Evolutionary conservation across 2,113 vertebrate species (phyloP).

Genomic region (Leucoraja erinaceus): DNA sequence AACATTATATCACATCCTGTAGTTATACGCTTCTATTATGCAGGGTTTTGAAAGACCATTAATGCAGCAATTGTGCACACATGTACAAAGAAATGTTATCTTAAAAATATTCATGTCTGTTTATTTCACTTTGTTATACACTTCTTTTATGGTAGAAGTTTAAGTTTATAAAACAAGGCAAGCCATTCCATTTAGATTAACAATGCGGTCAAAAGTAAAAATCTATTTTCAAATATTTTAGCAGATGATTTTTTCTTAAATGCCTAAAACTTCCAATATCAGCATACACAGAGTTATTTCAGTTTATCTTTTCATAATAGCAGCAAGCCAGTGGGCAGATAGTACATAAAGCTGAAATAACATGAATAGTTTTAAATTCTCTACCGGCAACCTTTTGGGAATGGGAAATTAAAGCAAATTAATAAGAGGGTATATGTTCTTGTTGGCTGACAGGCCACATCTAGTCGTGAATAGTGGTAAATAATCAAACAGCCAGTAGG

Average conservation of each 20-base stretch:
- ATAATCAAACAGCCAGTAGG: neutral
- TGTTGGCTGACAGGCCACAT: neutral
- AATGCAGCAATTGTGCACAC: neutral
- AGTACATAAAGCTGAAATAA: neutral
- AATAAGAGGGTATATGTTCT: neutral
- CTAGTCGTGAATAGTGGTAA: neutral
- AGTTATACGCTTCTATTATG: neutral
- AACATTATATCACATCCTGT: neutral
- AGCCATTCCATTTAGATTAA: neutral
- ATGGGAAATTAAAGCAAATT: neutral
- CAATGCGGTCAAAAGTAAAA: neutral
- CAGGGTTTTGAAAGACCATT: neutral
- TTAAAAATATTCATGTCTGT: neutral
- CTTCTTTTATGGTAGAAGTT: neutral
- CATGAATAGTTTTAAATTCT: neutral
- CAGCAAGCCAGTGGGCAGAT: neutral
- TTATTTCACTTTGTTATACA: neutral
- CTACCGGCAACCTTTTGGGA: neutral
- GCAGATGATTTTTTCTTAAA: neutral
- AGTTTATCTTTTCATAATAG: neutral
- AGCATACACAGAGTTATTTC: neutral
- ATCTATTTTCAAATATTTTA: slow-evolving; percentile 5
- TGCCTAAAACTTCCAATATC: neutral
- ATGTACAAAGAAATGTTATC: neutral
- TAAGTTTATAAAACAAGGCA: neutral